A percentile compares a stretch with the other conserved stretches of the same genome.
These are phyloP conservation scores for Stegostoma tigrinum DNA, from an alignment of 2,113 vertebrate genomes.

Conservation along the genomic window DNA sequence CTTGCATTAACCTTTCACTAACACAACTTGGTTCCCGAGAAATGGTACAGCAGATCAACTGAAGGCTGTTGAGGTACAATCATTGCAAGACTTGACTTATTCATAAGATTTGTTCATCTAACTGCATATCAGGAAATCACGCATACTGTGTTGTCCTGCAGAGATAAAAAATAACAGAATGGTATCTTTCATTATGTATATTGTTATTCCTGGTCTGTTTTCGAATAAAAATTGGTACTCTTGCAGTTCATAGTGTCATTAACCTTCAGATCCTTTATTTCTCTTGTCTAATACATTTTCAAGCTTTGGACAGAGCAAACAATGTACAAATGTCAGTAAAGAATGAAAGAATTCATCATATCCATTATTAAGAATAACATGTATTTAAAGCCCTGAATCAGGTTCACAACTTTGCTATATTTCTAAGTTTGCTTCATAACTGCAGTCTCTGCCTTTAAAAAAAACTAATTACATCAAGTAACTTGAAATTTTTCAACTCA, in stretches of 20 bases:
- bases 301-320: no score
- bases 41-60: neutral
- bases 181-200: neutral
- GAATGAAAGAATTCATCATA: neutral
- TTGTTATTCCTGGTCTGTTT: neutral
- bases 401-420: neutral
- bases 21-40: constrained; percentile 31
- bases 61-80: neutral
- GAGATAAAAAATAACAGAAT: neutral
- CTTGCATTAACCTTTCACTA: constrained; percentile 36
- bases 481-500: neutral
- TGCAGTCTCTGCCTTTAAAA: neutral
- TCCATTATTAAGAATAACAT: neutral
- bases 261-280: neutral
- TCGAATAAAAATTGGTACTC: neutral
- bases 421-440: neutral
- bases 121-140: neutral
- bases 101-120: neutral
- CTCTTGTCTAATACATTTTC: neutral
- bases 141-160: neutral
- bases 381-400: neutral
- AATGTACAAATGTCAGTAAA: neutral
- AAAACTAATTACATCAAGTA: neutral
- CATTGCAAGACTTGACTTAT: constrained; percentile 8
- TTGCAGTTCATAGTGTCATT: neutral